Evolutionary conservation across 2,888 invertebrate genomes (phyloP), one percentile per base, ranked within the genome.

Genomic region (Pharmacophagus antenor): DNA sequence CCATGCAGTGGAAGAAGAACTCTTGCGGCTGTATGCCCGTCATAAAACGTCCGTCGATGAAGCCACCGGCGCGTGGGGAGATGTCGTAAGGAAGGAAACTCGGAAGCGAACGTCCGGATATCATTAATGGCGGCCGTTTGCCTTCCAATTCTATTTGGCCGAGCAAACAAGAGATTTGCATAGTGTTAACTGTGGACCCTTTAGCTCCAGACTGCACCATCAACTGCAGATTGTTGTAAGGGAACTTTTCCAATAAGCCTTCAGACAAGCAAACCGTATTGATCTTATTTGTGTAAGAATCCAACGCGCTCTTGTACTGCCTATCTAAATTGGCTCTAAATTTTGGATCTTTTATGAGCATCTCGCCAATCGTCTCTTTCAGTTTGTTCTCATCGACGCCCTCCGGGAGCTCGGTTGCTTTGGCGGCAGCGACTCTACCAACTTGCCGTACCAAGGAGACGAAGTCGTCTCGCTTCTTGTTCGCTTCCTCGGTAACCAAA

Each of bases 1-100:
- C 99, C 99, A 99, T 99, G 77, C 99, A 99, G 92, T 99, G 99
- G 88, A 99, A 99, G 89, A 98, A 99, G 81, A 98, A 98, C 77
- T 99, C 99, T 84, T 98, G 98, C 0, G 99, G 98, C 74, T 96
- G 94, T 70, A 99, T 97, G n/a, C 99, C 99, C 0, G 99, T 99
- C 94, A 99, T 94, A 79, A 99, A 99, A 10, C 99, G 93, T 0
- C 98, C 97, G 69, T 97, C 97, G 57, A 99, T 97, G 77, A 98
- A 99, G 0, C 99, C 99, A 8, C 99, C 98, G 0, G 99, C 97
- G 75, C 97, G 92, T 0, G 99, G 98, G 0, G 96, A 93, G 8
- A 95, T 93, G 72, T 99, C 98, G 72, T 95, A 98, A 0, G 95
- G 93, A 1, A 93, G 92, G 79, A 99, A 99, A 73, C 98, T 97